Evolutionary conservation across 2,888 invertebrate species (phyloP), one percentile per base, ranked within the genome.

Genomic region (Agelastica alni): DNA sequence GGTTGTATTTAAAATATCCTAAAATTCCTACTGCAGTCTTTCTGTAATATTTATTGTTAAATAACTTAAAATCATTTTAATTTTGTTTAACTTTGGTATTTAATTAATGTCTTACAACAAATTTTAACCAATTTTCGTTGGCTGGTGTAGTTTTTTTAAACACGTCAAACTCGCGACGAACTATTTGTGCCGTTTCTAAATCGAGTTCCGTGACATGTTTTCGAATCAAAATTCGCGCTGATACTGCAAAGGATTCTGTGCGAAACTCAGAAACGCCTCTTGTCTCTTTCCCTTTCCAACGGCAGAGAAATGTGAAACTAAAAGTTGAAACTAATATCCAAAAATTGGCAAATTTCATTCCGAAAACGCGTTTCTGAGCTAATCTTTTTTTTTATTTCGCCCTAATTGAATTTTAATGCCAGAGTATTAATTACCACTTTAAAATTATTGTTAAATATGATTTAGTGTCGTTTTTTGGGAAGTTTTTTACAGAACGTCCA

Each of bases 181-280:
- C 43, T 17, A 20, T 36, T 20, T 20, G 39, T 31, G 10, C 13
- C 32, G 7, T 16, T 20, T 4, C 30, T 30, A 13, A 22, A 28
- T 12, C 54, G 12, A 12, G 47, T 13, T 17, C 31, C 53, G 52
- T 44, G 44, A 54, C 43, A 61, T 65, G 66, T 65, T 65, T 61
- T 59, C 55, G 60, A 54, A 60, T 22, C 66, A 69, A 64, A 63
- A 61, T 66, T 63, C 71, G 71, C 72, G 70, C 61, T 66, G 66
- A 68, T 70, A 74, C 74, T 74, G 74, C 74, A 71, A 61, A 71
- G 70, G 72, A 73, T 67, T 71, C 72, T 71, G 71, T 56, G 60
- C 57, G 26, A 41, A 28, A 20, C 32, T 28, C 22, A 60, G 64
- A 56, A 62, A 63, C 62, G 63, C 62, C 64, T 63, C 61, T 39